Conservation (phyloP, 1,140 invertebrate genomes). For the Saccostrea cuccullata region DNA sequence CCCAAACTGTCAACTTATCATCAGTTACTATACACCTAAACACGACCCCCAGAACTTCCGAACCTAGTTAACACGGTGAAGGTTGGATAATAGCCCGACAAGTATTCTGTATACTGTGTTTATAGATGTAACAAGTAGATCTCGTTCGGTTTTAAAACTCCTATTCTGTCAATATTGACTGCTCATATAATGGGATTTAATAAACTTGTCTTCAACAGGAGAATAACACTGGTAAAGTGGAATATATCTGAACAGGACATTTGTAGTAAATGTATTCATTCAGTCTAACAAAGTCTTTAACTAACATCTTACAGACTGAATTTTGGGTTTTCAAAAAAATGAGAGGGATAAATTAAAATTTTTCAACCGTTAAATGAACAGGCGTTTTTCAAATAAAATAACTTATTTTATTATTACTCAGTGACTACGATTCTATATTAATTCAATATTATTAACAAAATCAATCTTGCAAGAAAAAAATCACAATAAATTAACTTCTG, state of each 20-base stretch:
- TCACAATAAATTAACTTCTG: not conserved
- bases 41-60: not conserved
- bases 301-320: not conserved
- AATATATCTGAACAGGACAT: not conserved
- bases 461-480: not conserved
- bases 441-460: not conserved
- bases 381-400: no score
- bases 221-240: not conserved
- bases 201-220: not conserved
- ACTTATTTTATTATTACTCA: no score
- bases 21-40: not conserved
- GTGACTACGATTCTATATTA: no score
- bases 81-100: not conserved
- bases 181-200: not conserved
- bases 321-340: not conserved
- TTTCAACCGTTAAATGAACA: no score
- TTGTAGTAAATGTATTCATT: not conserved
- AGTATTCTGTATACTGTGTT: not conserved
- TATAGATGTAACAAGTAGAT: conserved; percentile 2
- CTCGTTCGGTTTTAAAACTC: conserved; percentile 2
- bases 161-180: conserved; percentile 3
- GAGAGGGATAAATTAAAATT: not conserved
- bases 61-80: not conserved
- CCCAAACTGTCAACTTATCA: no score
- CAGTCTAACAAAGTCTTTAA: not conserved